These are phyloP conservation scores for Tragelaphus strepsiceros DNA, from an alignment of 2,113 vertebrate genomes.

Conservation along the genomic window DNA sequence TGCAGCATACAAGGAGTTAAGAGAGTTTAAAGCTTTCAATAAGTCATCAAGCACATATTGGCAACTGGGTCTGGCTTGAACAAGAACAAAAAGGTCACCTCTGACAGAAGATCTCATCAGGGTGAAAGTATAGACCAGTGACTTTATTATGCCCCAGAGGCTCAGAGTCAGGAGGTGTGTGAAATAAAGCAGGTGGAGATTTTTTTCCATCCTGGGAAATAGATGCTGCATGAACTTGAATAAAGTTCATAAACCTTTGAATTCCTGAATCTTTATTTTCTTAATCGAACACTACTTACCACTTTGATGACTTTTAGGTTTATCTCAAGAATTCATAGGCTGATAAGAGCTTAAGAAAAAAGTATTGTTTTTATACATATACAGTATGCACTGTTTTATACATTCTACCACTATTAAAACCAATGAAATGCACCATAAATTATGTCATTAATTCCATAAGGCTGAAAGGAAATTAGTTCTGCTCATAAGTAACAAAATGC, in stretches of 20 bases:
- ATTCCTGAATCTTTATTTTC: neutral
- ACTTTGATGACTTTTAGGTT: neutral
- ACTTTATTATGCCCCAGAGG: neutral
- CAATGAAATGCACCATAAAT: neutral
- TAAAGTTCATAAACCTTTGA: constrained; percentile 4
- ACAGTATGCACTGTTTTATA: neutral
- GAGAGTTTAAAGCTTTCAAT: neutral
- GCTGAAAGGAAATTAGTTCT: constrained; percentile 51
- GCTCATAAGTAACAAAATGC: constrained; percentile 20
- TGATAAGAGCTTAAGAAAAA: constrained; percentile 1
- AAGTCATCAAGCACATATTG: neutral
- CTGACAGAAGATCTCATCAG: neutral
- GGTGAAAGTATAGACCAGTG: neutral
- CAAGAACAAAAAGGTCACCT: neutral
- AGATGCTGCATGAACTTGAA: neutral
- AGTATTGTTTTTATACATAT: neutral
- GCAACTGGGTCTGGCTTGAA: neutral
- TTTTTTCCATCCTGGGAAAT: neutral
- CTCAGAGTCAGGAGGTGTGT: neutral
- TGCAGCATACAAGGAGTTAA: neutral
- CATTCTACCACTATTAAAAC: neutral
- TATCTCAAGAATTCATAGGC: neutral
- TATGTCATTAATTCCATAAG: constrained; percentile 35
- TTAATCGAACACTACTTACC: neutral
- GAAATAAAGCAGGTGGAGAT: neutral